Evolutionary conservation across 2,797 vertebrate genomes (phyloP).

Genomic region (Lithobates pipiens): DNA sequence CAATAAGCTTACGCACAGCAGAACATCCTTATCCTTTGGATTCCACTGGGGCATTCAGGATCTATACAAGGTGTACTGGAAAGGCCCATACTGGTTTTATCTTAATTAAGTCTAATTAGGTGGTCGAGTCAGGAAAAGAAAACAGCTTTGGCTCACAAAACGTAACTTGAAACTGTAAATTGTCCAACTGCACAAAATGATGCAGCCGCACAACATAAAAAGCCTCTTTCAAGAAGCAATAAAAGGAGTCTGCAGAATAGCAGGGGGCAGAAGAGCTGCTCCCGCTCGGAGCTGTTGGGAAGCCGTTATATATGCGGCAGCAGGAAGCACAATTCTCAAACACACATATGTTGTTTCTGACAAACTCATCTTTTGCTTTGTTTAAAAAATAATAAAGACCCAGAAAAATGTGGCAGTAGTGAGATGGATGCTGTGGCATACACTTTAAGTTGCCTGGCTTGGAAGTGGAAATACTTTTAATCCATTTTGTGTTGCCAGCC

Average conservation of each 20-base stretch:
- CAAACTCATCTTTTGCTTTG: constrained; percentile 50
- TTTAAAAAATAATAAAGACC: constrained; percentile 55
- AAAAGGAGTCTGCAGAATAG: constrained; percentile 55
- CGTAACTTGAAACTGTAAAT: constrained; percentile 58
- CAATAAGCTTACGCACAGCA: constrained; percentile 48
- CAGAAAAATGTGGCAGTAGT: constrained; percentile 8
- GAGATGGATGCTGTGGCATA: constrained; percentile 11
- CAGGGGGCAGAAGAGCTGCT: constrained; percentile 53
- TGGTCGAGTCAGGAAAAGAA: constrained; percentile 49
- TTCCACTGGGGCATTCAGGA: constrained; percentile 54
- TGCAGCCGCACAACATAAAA: constrained; percentile 50
- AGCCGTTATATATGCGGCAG: constrained; percentile 56
- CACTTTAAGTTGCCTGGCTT: constrained; percentile 1
- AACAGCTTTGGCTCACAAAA: constrained; percentile 52
- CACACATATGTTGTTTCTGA: constrained; percentile 58
- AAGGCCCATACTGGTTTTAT: constrained; percentile 54
- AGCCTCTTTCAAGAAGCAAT: constrained; percentile 56
- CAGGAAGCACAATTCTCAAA: constrained; percentile 52
- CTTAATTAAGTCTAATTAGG: constrained; percentile 61
- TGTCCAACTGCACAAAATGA: constrained; percentile 58
- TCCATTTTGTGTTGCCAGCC: constrained; percentile 14
- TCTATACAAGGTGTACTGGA: constrained; percentile 50
- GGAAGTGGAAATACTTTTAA: neutral
- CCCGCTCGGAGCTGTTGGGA: constrained; percentile 44
- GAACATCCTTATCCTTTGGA: constrained; percentile 41